Evolutionary conservation across 1,140 invertebrate species (phyloP).

Genomic region (Leptinotarsa undecemlineata): DNA sequence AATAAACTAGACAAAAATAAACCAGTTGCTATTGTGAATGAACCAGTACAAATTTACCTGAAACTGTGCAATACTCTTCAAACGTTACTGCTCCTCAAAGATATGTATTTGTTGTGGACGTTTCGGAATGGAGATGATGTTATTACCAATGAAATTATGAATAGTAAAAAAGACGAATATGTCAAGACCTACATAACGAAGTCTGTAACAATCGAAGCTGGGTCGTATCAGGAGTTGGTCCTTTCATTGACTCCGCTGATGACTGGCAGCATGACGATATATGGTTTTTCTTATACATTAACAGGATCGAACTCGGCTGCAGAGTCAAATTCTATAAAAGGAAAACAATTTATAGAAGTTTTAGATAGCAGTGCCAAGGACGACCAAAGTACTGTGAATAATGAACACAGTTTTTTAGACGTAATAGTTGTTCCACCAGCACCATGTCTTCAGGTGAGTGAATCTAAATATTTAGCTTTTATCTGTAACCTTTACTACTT

Average conservation of each 20-base stretch:
- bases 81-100: conserved; percentile 70
- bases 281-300: conserved; percentile 56
- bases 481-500: too few relatives aligned
- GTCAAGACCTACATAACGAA: conserved; percentile 57
- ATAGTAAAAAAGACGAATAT: conserved; percentile 48
- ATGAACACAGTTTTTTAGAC: conserved; percentile 54
- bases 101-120: conserved; percentile 81
- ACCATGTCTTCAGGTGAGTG: conserved; percentile 72
- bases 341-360: conserved; percentile 66
- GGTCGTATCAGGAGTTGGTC: conserved; percentile 52
- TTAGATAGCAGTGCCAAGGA: conserved; percentile 57
- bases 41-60: conserved; percentile 79
- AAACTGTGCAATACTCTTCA: conserved; percentile 80
- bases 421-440: conserved; percentile 69
- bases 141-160: conserved; percentile 48
- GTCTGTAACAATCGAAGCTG: conserved; percentile 52
- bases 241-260: conserved; percentile 57
- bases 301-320: conserved; percentile 50
- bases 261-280: conserved; percentile 55
- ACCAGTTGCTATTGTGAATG: conserved; percentile 75
- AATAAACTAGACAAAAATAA: conserved; percentile 68
- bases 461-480: not conserved
- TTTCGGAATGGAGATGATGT: conserved; percentile 61
- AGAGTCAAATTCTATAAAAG: conserved; percentile 59
- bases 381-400: conserved; percentile 7